Evolutionary conservation across 2,888 invertebrate genomes (phyloP), one percentile per base, ranked within the genome.

Genomic region (Cetonia aurata): DNA sequence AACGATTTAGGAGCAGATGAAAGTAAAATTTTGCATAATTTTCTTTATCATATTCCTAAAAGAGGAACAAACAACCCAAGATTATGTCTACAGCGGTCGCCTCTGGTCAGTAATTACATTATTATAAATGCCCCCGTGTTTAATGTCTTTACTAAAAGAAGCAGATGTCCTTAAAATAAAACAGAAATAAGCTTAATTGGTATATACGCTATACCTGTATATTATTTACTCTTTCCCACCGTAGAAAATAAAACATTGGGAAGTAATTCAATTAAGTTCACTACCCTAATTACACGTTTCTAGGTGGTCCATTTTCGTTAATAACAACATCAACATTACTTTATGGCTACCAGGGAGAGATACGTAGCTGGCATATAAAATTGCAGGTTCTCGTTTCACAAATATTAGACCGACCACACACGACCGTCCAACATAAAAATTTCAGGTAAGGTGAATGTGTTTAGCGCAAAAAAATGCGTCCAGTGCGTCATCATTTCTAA

Each of bases 391-490:
- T 50, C 66, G 59, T 68, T 73, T 72, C 71, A 68, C 69, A 73
- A 73, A 73, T 70, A 73, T 73, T 73, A 73, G 72, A 44, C 13
- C 72, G 73, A 74, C 73, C 73, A 74, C 73, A 74, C 73, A 74
- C 71, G 73, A 62, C 66, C 71, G 37, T 53, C 71, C 42, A 41
- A 60, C 25, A 66, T 56, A 65, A 62, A 48, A 66, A 66, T 46
- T 46, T 65, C 70, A 70, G 70, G 70, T 25, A 25, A 25, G 50
- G 56, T 42, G 44, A 56, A 48, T 69, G 48, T 33, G 25, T 25
- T 25, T 9, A 48, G 46, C 48, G 48, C 48, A 60, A 60, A 59
- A 59, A 60, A 60, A 46, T 42, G 46, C 46, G 31, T 46, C 37
- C 31, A n/a, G 46, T 48, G 33, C 60, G 46, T 60, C 60, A 31